Percentiles rank a stretch among this genome's conserved stretches.
These are phyloP conservation scores for Andrena cerasifolii DNA, from an alignment of 1,140 invertebrate species.

Conservation along the genomic window DNA sequence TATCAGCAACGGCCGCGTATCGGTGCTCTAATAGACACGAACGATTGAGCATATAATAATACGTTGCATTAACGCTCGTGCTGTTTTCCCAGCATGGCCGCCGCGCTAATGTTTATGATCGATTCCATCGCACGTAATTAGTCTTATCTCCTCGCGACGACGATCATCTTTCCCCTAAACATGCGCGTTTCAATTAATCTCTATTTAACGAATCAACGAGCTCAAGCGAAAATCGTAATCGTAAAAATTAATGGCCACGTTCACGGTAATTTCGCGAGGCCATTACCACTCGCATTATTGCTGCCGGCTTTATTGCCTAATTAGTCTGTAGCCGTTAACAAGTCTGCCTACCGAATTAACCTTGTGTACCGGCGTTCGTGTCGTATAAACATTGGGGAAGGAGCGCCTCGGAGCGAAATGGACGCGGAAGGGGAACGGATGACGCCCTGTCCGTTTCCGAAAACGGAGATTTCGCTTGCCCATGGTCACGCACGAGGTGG, in stretches of 20 bases:
- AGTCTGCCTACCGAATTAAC: constrained; percentile 19
- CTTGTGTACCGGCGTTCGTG: neutral
- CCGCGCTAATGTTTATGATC: too few relatives aligned
- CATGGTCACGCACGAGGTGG: constrained; percentile 46
- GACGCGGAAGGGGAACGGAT: constrained; percentile 5
- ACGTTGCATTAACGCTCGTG: neutral
- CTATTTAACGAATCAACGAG: neutral
- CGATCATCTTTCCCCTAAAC: too few relatives aligned
- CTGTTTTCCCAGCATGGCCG: too few relatives aligned
- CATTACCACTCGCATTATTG: constrained; percentile 27
- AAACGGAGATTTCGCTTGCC: constrained; percentile 53
- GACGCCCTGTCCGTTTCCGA: neutral
- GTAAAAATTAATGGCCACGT: constrained; percentile 23
- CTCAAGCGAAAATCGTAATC: constrained; percentile 24
- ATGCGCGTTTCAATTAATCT: too few relatives aligned
- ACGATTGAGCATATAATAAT: neutral
- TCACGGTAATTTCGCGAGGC: neutral
- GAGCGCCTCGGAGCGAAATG: neutral
- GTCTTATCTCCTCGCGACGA: too few relatives aligned
- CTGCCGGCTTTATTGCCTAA: constrained; percentile 25
- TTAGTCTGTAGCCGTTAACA: constrained; percentile 23
- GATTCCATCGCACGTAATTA: too few relatives aligned
- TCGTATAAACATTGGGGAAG: neutral
- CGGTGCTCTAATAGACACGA: neutral
- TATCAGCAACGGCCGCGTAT: neutral